phyloP scores from a whole-genome alignment of 2,888 invertebrate species.

The Branchipolynoe longqiensis region DNA sequence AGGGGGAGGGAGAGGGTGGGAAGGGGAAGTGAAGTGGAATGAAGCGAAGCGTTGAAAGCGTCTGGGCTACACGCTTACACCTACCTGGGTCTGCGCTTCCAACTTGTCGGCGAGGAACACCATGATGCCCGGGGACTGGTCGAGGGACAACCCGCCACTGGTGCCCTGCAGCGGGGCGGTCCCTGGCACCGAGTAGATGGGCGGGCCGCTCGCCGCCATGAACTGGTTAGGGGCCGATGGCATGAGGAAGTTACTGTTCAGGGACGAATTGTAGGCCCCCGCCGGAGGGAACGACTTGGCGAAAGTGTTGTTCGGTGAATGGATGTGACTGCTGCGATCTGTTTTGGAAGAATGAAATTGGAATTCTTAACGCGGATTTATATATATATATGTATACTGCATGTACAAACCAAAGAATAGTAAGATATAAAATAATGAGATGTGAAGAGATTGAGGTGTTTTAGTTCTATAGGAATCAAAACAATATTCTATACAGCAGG shows the following conservation, averaged over 20 bases:
- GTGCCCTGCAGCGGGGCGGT: neutral
- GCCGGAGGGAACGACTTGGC: conserved; percentile 23
- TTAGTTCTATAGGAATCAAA: no score
- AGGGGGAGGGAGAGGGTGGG: no score
- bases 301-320: neutral
- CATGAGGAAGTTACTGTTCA: neutral
- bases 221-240: conserved; percentile 9
- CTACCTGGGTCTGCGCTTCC: conserved; percentile 34
- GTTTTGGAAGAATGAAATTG: neutral
- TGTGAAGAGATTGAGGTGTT: no score
- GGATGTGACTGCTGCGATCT: neutral
- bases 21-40: no score
- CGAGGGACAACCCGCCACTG: neutral
- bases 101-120: conserved; percentile 1
- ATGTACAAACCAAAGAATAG: no score
- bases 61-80: no score
- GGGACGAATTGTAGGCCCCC: neutral
- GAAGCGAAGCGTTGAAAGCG: no score
- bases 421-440: no score
- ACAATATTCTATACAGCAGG: no score
- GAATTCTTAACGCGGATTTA: no score
- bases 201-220: neutral
- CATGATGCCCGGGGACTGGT: conserved; percentile 37
- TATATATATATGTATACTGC: no score
- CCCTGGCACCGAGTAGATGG: neutral